Evolutionary conservation across 64 coral and sea anemone species (phyloP).

Genomic region (Anthopleura sola): DNA sequence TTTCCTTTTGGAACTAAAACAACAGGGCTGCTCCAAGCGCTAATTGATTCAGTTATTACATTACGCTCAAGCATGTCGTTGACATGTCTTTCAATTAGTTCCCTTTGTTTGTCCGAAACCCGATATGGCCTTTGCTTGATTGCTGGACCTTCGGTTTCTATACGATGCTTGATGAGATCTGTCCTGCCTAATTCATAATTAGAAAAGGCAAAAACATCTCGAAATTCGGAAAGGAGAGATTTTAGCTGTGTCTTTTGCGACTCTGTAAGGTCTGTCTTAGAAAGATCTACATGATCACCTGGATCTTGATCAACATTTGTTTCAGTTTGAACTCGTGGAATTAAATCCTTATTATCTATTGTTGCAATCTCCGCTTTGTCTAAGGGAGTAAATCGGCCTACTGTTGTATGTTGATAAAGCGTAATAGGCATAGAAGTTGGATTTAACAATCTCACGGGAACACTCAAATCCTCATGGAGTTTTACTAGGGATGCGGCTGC

Average conservation of each 20-base stretch:
- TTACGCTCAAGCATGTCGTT: neutral
- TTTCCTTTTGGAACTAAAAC: slow-evolving; percentile 1
- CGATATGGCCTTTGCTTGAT: slow-evolving; percentile 1
- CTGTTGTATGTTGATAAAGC: neutral
- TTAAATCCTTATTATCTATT: neutral
- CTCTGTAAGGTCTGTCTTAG: neutral
- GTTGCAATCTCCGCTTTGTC: neutral
- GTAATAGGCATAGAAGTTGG: neutral
- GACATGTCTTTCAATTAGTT: neutral
- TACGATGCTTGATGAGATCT: neutral
- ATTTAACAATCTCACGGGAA: neutral
- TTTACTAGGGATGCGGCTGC: neutral
- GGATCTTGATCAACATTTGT: neutral
- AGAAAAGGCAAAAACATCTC: slow-evolving; percentile 13
- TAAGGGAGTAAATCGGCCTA: neutral
- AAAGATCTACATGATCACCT: neutral
- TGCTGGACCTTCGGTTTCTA: neutral
- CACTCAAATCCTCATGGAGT: neutral
- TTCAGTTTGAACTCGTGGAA: neutral
- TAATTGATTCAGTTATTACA: neutral
- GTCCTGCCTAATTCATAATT: neutral
- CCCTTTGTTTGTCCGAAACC: neutral
- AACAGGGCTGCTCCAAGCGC: neutral
- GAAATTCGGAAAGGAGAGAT: neutral
- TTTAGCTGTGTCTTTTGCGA: neutral